phyloP scores from a whole-genome alignment of 2,888 invertebrate genomes.

The Thelaira solivaga region DNA sequence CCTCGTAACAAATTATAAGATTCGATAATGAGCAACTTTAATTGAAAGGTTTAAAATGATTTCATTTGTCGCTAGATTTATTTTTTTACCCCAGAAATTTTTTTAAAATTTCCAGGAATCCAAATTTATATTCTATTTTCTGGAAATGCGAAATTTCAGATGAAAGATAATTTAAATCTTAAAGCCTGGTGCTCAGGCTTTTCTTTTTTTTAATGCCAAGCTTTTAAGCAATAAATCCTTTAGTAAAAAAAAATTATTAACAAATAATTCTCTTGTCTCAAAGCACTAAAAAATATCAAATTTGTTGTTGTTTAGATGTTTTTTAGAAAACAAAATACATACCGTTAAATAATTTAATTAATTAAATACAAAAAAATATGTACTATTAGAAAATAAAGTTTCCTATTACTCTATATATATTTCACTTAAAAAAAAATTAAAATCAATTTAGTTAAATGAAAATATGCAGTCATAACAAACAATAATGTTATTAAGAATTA shows the following conservation, averaged over 20 bases:
- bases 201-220: too few relatives aligned
- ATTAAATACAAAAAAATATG: conserved; percentile 17
- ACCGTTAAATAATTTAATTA: conserved; percentile 23
- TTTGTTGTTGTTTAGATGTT: conserved; percentile 27
- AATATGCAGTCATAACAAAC: conserved; percentile 44
- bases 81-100: too few relatives aligned
- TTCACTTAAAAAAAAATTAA: conserved; percentile 6
- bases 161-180: too few relatives aligned
- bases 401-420: conserved; percentile 53
- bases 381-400: conserved; percentile 38
- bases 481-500: not conserved
- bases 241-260: not conserved
- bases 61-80: too few relatives aligned
- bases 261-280: too few relatives aligned
- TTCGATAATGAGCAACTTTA: too few relatives aligned
- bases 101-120: too few relatives aligned
- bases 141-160: too few relatives aligned
- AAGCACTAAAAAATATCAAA: not conserved
- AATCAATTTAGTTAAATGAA: conserved; percentile 50
- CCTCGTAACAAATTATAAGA: too few relatives aligned
- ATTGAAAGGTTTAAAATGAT: too few relatives aligned
- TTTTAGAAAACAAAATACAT: conserved; percentile 16
- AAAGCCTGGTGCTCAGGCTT: too few relatives aligned
- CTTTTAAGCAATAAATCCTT: not conserved
- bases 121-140: too few relatives aligned